Percentiles rank a stretch among this genome's conserved stretches.
Evolutionary conservation across 1,140 invertebrate species (phyloP).

Genomic region (Hypsibius dujardini): DNA sequence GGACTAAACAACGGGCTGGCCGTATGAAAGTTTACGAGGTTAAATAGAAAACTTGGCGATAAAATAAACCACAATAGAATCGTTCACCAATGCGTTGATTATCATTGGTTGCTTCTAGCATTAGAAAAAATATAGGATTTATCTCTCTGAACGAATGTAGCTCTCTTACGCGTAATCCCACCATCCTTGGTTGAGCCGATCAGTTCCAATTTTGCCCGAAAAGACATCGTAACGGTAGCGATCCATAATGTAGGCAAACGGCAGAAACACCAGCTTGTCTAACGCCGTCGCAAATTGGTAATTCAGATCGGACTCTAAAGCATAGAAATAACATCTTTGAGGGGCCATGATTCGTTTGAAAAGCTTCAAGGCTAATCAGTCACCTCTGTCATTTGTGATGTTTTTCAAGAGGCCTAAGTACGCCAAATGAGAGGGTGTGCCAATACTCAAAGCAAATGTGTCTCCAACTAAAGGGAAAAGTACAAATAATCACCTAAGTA

Average conservation of each 20-base stretch:
- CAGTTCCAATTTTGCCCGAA: conserved; percentile 46
- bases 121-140: background rate
- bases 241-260: conserved; percentile 68
- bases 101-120: background rate
- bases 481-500: background rate
- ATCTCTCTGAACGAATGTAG: background rate
- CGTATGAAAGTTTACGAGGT: too few species aligned
- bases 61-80: background rate
- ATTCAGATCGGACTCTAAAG: conserved; percentile 52
- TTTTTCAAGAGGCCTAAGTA: conserved; percentile 49
- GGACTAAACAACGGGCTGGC: background rate
- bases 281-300: conserved; percentile 58
- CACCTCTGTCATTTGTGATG: conserved; percentile 34
- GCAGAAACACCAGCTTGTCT: conserved; percentile 67
- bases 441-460: conserved; percentile 25
- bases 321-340: conserved; percentile 23
- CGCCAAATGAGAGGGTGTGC: conserved; percentile 55
- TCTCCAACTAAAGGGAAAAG: conserved; percentile 7
- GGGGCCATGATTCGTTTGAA: background rate
- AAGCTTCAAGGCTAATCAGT: background rate
- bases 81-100: too few species aligned
- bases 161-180: conserved; percentile 53
- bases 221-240: conserved; percentile 75
- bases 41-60: background rate
- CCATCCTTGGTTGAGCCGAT: conserved; percentile 60